Evolutionary conservation across 2,888 invertebrate species (phyloP).

Genomic region (Onchidella celtica): DNA sequence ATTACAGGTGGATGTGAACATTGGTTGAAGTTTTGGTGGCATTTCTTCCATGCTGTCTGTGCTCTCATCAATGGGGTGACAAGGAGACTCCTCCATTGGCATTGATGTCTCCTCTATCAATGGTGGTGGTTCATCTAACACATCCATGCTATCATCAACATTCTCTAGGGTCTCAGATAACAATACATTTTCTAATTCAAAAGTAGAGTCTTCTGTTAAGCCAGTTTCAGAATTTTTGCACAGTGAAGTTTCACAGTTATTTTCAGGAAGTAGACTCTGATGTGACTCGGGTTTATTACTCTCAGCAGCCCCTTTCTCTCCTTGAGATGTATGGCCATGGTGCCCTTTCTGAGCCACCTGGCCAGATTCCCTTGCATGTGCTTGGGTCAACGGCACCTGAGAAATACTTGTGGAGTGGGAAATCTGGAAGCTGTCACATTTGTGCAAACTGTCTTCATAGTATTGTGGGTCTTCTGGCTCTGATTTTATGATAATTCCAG

Average conservation of each 20-base stretch:
- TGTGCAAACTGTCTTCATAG: no score
- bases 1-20: conserved; percentile 13
- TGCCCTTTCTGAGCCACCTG: not conserved
- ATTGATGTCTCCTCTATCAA: conserved; percentile 25
- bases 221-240: not conserved
- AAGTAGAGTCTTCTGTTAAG: not conserved
- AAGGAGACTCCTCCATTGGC: not conserved
- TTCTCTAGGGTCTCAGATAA: not conserved
- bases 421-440: no score
- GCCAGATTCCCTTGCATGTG: not conserved
- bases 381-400: not conserved
- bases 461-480: conserved; percentile 29
- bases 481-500: conserved; percentile 44
- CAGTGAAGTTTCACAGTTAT: not conserved
- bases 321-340: not conserved
- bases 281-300: not conserved
- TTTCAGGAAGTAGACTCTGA: not conserved
- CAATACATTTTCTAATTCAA: not conserved
- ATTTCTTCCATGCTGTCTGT: conserved; percentile 8
- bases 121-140: conserved; percentile 36
- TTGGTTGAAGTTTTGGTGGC: conserved; percentile 44
- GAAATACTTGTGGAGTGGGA: not conserved
- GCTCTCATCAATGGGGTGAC: not conserved
- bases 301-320: not conserved
- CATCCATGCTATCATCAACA: not conserved